Evolutionary conservation across 1,140 invertebrate species (phyloP), one percentile per base, ranked within the genome.

Genomic region (Drosophila willistoni): DNA sequence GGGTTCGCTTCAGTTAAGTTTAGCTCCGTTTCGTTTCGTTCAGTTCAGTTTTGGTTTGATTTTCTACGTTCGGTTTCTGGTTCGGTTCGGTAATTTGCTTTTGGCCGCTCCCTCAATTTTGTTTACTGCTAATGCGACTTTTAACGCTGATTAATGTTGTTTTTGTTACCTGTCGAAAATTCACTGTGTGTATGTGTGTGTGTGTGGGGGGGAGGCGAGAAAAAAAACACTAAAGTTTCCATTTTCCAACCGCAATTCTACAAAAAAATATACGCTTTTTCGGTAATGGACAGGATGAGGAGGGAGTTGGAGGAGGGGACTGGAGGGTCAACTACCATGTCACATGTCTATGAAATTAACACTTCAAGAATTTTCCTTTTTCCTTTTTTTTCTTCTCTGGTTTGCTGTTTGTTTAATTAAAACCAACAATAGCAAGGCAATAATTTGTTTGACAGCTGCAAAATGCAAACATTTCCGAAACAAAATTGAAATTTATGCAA

Each of bases 121-220:
- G 79, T 83, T 83, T 83, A 80, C 77, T 79, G 81, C 81, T 84
- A 87, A 89, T 89, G 84, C 84, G 84, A 89, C 84, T 89, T 89
- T 89, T 89, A 89, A 89, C 84, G 84, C 84, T 89, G 84, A 89
- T 89, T 89, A 89, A 89, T 89, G 84, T 78, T 89, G 84, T 78
- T 81, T 81, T 73, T 73, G 10, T 68, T 70, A 77, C 82, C 79
- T 79, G 82, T 65, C 75, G 56, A 68, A 68, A 71, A n/a, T n/a
- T n/a, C n/a, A n/a, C n/a, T n/a, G n/a, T n/a, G n/a, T n/a, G n/a
- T n/a, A n/a, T n/a, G n/a, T n/a, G n/a, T n/a, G n/a, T n/a, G 55
- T 1, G 13, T 2, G 29, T 2, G 25, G 3, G 19, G 19, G 1
- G 14, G 2, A 10, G 33, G 33, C 36, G 41, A 22, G 22, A 14